These are phyloP conservation scores for Otus scops DNA, from an alignment of 2,797 vertebrate species.

Conservation along the genomic window DNA sequence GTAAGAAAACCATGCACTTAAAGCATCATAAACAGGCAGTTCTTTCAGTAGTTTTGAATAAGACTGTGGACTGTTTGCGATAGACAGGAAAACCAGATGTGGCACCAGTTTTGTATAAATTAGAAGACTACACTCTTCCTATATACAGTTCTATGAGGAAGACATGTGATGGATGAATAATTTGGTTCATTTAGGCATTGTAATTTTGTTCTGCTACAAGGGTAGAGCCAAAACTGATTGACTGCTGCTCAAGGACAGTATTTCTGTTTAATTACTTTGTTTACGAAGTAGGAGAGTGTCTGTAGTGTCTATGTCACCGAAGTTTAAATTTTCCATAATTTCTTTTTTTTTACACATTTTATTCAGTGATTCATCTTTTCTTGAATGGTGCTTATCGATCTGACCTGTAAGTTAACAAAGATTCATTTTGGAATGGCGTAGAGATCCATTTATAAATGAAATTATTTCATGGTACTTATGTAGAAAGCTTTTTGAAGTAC, in stretches of 20 bases:
- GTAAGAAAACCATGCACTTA: not conserved
- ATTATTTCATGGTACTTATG: not conserved
- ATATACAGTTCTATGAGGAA: not conserved
- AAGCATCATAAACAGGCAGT: not conserved
- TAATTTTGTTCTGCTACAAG: not conserved
- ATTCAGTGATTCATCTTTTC: not conserved
- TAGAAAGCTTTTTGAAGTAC: slow-evolving; percentile 30
- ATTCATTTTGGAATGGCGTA: not conserved
- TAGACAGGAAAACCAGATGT: not conserved
- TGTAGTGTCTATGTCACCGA: not conserved
- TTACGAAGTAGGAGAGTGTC: not conserved
- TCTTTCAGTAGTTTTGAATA: not conserved
- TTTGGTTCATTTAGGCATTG: not conserved
- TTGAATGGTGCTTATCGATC: not conserved
- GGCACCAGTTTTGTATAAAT: not conserved
- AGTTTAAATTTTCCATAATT: not conserved
- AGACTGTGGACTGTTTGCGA: not conserved
- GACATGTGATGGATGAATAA: not conserved
- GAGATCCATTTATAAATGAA: slow-evolving; percentile 33
- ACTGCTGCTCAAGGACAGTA: not conserved
- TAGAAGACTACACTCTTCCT: not conserved
- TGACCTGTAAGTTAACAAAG: not conserved
- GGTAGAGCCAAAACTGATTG: not conserved
- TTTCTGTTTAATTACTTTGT: not conserved
- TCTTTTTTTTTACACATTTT: not conserved